Evolutionary conservation across 2,113 vertebrate species (phyloP).

Genomic region (Scartelaos histophorus): DNA sequence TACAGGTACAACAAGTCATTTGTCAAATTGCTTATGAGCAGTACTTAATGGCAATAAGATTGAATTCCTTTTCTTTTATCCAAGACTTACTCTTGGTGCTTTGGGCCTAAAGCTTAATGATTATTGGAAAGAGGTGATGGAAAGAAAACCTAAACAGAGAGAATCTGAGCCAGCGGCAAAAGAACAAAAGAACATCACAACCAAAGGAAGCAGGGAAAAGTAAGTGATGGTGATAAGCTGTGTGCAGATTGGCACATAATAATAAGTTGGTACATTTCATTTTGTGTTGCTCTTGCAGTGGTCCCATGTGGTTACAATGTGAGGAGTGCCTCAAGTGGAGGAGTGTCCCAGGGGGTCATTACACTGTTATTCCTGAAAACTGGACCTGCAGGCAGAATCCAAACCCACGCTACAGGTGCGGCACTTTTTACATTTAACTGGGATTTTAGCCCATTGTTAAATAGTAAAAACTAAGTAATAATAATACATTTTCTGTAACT

Average conservation of each 20-base stretch:
- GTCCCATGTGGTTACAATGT: conserved; percentile 78
- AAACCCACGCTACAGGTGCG: conserved; percentile 73
- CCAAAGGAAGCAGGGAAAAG: conserved; percentile 29
- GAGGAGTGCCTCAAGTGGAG: conserved; percentile 85
- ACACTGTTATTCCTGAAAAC: conserved; percentile 67
- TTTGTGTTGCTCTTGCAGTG: conserved; percentile 44
- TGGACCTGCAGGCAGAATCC: conserved; percentile 81
- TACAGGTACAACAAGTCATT: conserved; percentile 69
- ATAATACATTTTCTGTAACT: no score
- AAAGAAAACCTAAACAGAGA: conserved; percentile 70
- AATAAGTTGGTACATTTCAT: not conserved
- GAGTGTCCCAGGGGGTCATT: conserved; percentile 68
- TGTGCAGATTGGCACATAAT: no score
- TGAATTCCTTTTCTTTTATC: conserved; percentile 5
- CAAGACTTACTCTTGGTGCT: conserved; percentile 74
- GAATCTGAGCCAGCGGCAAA: conserved; percentile 57
- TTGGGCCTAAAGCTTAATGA: conserved; percentile 83
- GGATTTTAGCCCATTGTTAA: not conserved
- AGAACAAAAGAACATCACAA: conserved; percentile 18
- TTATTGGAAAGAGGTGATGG: conserved; percentile 80
- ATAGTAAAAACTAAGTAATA: not conserved
- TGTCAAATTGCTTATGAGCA: not conserved
- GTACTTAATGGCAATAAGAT: not conserved
- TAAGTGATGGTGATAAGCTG: conserved; percentile 36
- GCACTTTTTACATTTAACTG: no score